These are phyloP conservation scores for Embidobia sp. DNA, from an alignment of 2,888 invertebrate species.

Conservation along the genomic window DNA sequence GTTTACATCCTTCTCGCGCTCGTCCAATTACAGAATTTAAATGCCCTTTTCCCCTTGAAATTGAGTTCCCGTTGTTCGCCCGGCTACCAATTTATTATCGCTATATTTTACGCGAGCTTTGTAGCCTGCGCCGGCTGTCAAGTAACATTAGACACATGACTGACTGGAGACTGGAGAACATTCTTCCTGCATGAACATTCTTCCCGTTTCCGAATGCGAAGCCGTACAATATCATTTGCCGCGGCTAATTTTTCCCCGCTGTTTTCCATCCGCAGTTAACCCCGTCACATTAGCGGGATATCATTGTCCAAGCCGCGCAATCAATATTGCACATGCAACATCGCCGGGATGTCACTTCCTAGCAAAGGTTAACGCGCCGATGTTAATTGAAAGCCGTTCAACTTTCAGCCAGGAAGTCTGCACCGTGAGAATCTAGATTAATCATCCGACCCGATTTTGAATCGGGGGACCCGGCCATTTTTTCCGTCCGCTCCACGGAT, in stretches of 20 bases:
- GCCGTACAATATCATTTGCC: too few species aligned
- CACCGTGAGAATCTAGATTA: conserved; percentile 45
- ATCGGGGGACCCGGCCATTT: neutral
- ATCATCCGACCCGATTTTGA: conserved; percentile 19
- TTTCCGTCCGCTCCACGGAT: neutral
- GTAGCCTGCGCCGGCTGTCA: neutral
- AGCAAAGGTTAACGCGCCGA: conserved; percentile 20
- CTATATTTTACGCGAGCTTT: neutral
- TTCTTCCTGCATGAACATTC: too few species aligned
- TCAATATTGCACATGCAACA: conserved; percentile 3
- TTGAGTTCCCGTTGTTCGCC: too few species aligned
- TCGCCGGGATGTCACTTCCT: conserved; percentile 23
- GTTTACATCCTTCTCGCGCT: too few species aligned
- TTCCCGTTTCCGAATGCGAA: too few species aligned
- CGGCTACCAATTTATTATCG: neutral
- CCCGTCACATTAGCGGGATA: neutral
- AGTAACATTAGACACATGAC: too few species aligned
- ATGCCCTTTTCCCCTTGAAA: too few species aligned
- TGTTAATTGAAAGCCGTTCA: conserved; percentile 36
- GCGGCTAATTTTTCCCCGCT: neutral
- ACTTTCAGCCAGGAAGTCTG: conserved; percentile 44
- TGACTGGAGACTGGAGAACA: too few species aligned
- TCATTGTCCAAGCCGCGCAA: conserved; percentile 11
- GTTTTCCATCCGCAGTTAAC: neutral
- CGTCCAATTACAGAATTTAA: too few species aligned